Conservation (phyloP, 2,888 invertebrate species). For the Crocallis elinguaria region DNA sequence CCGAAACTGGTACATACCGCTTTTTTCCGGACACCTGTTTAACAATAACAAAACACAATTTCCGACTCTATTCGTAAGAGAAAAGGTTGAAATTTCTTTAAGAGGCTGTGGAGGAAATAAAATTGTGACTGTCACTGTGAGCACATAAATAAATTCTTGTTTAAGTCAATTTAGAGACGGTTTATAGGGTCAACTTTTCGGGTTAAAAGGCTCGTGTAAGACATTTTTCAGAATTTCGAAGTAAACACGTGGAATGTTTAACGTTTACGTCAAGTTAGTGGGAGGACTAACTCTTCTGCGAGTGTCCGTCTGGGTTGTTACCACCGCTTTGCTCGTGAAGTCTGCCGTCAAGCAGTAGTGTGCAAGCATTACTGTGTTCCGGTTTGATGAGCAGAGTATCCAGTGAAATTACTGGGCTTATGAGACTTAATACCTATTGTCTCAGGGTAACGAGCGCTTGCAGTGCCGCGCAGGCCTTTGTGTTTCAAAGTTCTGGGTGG, state of each 20-base stretch:
- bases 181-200: conserved; percentile 37
- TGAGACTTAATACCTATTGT: too few species aligned
- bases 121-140: conserved; percentile 33
- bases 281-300: not conserved
- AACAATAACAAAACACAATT: not conserved
- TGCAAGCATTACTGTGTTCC: too few species aligned
- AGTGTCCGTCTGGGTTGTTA: too few species aligned
- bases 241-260: not conserved
- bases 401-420: too few species aligned
- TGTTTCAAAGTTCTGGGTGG: too few species aligned
- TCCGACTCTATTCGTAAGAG: not conserved
- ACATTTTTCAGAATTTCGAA: conserved; percentile 20
- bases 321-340: too few species aligned
- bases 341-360: too few species aligned
- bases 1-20: conserved; percentile 35
- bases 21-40: conserved; percentile 37
- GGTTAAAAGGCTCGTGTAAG: conserved; percentile 28
- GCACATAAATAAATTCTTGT: conserved; percentile 36
- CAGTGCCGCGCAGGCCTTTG: too few species aligned
- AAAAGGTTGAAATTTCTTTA: conserved; percentile 21
- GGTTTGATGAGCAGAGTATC: too few species aligned
- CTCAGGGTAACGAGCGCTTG: too few species aligned
- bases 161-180: conserved; percentile 34
- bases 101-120: conserved; percentile 18
- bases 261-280: not conserved